These are phyloP conservation scores for Bugula neritina DNA, from an alignment of 2,888 invertebrate species.

Conservation along the genomic window DNA sequence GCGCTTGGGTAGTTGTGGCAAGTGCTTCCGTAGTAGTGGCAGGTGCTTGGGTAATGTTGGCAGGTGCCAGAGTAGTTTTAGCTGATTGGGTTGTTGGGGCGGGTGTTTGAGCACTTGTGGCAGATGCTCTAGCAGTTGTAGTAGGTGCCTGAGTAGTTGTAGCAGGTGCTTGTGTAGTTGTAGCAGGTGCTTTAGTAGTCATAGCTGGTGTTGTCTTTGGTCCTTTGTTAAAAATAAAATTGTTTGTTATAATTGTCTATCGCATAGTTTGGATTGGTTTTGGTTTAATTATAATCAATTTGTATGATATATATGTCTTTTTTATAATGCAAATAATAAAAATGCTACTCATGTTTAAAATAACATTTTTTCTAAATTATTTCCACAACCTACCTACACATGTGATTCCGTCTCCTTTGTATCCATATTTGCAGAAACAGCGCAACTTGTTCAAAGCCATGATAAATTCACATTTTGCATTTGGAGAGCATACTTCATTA, in stretches of 20 bases:
- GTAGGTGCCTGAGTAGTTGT: background rate
- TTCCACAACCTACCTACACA: background rate
- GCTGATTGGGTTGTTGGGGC: background rate
- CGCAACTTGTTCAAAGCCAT: no score
- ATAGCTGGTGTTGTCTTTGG: no score
- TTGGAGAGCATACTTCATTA: no score
- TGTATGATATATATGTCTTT: no score
- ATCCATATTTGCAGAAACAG: background rate
- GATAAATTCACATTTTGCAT: no score
- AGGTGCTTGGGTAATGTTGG: background rate
- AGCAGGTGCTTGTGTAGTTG: background rate
- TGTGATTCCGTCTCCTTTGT: background rate
- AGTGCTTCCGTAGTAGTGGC: background rate
- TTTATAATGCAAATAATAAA: no score
- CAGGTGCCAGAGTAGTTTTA: background rate
- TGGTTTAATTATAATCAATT: no score
- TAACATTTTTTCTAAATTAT: background rate
- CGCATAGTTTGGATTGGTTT: no score
- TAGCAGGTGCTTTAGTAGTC: background rate
- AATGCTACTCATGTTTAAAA: background rate
- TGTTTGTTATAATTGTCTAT: no score
- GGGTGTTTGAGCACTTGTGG: background rate
- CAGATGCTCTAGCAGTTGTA: background rate
- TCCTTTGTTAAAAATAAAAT: no score
- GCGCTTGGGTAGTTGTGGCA: background rate